Conservation (phyloP, 2,113 vertebrate species). For the Picathartes gymnocephalus region DNA sequence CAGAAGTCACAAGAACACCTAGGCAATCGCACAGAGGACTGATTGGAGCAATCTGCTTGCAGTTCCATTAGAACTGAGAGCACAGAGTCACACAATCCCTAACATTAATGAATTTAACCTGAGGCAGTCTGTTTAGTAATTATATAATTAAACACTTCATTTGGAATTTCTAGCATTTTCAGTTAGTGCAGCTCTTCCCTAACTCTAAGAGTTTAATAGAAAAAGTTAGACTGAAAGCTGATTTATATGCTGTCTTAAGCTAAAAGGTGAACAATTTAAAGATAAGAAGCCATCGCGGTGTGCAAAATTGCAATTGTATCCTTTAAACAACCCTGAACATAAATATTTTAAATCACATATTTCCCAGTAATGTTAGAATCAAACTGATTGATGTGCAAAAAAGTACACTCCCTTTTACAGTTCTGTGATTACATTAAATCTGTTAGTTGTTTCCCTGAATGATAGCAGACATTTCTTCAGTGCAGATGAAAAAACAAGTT, state of each 20-base stretch:
- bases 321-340: slow-evolving; percentile 1
- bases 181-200: neutral
- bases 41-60: slow-evolving; percentile 72
- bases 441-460: slow-evolving; percentile 36
- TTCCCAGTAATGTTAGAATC: neutral
- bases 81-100: neutral
- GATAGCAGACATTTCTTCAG: slow-evolving; percentile 22
- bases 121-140: slow-evolving; percentile 72
- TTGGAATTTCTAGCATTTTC: slow-evolving; percentile 53
- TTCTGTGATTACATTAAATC: slow-evolving; percentile 20
- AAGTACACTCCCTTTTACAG: neutral
- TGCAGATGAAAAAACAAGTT: neutral
- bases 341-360: slow-evolving; percentile 32
- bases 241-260: slow-evolving; percentile 4
- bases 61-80: slow-evolving; percentile 66
- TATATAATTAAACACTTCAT: slow-evolving; percentile 74
- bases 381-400: slow-evolving; percentile 29
- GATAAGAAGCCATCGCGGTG: slow-evolving; percentile 30
- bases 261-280: slow-evolving; percentile 34
- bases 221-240: neutral
- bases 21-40: slow-evolving; percentile 81
- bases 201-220: slow-evolving; percentile 21
- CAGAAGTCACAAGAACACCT: slow-evolving; percentile 88
- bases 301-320: slow-evolving; percentile 48
- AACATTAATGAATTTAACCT: slow-evolving; percentile 72